phyloP scores from a whole-genome alignment of 2,888 invertebrate species.

The Drosophila paranaensis region DNA sequence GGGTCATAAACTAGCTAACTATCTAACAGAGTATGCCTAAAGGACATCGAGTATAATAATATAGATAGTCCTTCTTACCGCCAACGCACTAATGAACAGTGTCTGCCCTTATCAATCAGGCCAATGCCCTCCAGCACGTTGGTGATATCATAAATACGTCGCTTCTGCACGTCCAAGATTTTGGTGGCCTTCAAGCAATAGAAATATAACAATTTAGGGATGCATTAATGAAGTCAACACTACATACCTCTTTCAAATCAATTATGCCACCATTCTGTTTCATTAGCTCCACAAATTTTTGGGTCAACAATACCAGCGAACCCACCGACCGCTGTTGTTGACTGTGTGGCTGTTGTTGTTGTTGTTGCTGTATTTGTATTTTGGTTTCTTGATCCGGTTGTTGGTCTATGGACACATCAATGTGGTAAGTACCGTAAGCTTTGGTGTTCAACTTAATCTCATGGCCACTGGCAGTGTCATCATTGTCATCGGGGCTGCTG shows the following conservation, averaged over 20 bases:
- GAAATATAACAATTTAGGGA: not conserved
- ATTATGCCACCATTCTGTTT: slow-evolving; percentile 82
- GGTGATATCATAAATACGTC: slow-evolving; percentile 92
- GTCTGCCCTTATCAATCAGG: slow-evolving; percentile 91
- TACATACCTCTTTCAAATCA: slow-evolving; percentile 83
- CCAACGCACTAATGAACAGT: slow-evolving; percentile 91
- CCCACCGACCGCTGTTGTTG: slow-evolving; percentile 80
- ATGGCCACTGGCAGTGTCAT: slow-evolving; percentile 46
- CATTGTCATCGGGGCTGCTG: slow-evolving; percentile 44
- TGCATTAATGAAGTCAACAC: not conserved
- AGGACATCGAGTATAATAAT: not conserved
- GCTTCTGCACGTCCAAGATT: slow-evolving; percentile 90
- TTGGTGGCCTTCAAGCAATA: slow-evolving; percentile 88
- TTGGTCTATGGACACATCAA: slow-evolving; percentile 50
- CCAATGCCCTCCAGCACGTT: slow-evolving; percentile 93
- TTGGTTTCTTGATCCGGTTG: slow-evolving; percentile 13
- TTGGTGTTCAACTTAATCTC: slow-evolving; percentile 38
- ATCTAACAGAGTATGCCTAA: not conserved
- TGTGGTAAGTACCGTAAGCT: slow-evolving; percentile 34
- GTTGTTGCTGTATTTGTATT: slow-evolving; percentile 37
- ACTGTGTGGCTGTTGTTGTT: slow-evolving; percentile 36
- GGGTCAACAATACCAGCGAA: slow-evolving; percentile 83
- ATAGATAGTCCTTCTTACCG: slow-evolving; percentile 86
- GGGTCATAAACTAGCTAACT: not conserved
- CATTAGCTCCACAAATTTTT: slow-evolving; percentile 83